These are phyloP conservation scores for Tor tambroides DNA, from an alignment of 2,113 vertebrate species.

Conservation along the genomic window DNA sequence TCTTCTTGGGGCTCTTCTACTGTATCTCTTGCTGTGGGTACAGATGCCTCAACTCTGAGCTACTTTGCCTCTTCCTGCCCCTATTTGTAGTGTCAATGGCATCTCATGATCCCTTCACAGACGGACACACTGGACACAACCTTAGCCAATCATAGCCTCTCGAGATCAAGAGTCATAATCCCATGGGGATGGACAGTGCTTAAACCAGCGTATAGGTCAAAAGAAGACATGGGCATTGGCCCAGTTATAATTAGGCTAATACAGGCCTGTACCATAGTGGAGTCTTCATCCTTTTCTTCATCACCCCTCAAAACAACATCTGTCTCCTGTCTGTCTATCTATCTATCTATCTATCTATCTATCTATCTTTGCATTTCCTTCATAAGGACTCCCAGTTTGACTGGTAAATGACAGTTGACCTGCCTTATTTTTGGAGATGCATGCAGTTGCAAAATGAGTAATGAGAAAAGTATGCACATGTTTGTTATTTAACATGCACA, in stretches of 20 bases:
- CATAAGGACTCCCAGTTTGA: not conserved
- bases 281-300: not conserved
- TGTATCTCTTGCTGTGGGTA: constrained; percentile 26
- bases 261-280: constrained; percentile 49
- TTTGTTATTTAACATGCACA: not conserved
- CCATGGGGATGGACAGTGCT: constrained; percentile 11
- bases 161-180: constrained; percentile 66
- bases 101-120: constrained; percentile 56
- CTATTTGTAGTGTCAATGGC: constrained; percentile 69
- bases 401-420: not conserved
- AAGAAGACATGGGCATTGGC: constrained; percentile 61
- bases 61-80: constrained; percentile 27
- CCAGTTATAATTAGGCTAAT: constrained; percentile 66
- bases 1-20: not conserved
- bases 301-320: constrained; percentile 1
- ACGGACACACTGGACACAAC: constrained; percentile 62
- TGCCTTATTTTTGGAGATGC: not conserved
- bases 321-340: not conserved
- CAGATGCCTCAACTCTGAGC: constrained; percentile 42
- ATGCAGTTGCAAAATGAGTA: not conserved
- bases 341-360: not conserved
- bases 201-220: constrained; percentile 23
- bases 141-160: constrained; percentile 64
- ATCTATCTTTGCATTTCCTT: not conserved
- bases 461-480: not conserved